phyloP scores from a whole-genome alignment of 2,797 vertebrate genomes.

The Nannoperca australis region DNA sequence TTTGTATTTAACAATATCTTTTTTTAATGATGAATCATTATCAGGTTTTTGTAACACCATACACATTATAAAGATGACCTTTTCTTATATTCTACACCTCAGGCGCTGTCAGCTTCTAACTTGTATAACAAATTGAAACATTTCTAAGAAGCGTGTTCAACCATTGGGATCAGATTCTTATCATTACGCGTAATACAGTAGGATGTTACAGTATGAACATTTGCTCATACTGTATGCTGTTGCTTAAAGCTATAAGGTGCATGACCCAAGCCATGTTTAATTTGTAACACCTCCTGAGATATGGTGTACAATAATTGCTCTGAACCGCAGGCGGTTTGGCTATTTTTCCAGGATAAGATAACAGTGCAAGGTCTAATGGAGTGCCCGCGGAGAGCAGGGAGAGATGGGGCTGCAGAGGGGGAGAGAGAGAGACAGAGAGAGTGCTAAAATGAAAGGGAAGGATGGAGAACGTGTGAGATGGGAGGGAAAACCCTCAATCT shows the following conservation, averaged over 20 bases:
- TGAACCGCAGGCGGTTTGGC: conserved; percentile 63
- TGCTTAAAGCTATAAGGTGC: conserved; percentile 51
- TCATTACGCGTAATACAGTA: conserved; percentile 1
- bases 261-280: conserved; percentile 64
- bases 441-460: conserved; percentile 9
- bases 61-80: conserved; percentile 40
- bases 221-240: conserved; percentile 18
- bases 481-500: conserved; percentile 63
- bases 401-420: conserved; percentile 8
- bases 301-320: conserved; percentile 72
- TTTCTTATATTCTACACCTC: conserved; percentile 26
- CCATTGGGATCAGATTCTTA: background rate
- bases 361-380: conserved; percentile 70
- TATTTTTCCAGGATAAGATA: conserved; percentile 76
- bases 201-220: conserved; percentile 11
- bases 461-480: conserved; percentile 35
- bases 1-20: conserved; percentile 19
- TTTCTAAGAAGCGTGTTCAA: background rate
- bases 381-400: conserved; percentile 59
- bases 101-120: conserved; percentile 21
- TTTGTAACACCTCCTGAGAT: conserved; percentile 74
- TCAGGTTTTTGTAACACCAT: conserved; percentile 20
- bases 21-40: conserved; percentile 30
- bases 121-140: conserved; percentile 21
- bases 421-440: background rate